Percentiles rank a stretch among this genome's conserved stretches.
Evolutionary conservation across 2,888 invertebrate species (phyloP).

Genomic region (Drosophila fungiperda): DNA sequence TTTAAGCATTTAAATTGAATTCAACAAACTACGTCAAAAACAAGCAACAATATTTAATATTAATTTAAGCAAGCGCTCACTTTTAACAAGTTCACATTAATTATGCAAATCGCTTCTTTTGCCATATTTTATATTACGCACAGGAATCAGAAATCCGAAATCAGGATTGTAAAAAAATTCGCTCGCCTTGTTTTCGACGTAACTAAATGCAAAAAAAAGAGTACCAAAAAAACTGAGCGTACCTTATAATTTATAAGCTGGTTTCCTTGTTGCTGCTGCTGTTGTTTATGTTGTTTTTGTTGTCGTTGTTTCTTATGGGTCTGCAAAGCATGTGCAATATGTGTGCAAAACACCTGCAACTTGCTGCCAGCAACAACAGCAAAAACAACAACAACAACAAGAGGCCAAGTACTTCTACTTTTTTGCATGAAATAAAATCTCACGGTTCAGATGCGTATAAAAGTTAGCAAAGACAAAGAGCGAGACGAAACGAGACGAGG

Average conservation of each 20-base stretch:
- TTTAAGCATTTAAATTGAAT: background rate
- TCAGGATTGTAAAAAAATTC: conserved; percentile 4
- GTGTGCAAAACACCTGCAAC: conserved; percentile 61
- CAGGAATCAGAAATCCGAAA: conserved; percentile 3
- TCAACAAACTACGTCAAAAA: background rate
- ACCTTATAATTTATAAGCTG: conserved; percentile 75
- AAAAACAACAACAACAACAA: conserved; percentile 25
- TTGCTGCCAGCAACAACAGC: conserved; percentile 24
- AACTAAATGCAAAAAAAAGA: conserved; percentile 10
- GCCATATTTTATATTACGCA: background rate
- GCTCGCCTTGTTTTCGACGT: conserved; percentile 24
- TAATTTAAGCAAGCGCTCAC: background rate
- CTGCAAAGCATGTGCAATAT: conserved; percentile 34
- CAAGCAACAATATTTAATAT: background rate
- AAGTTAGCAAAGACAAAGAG: conserved; percentile 66
- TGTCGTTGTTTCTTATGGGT: conserved; percentile 18
- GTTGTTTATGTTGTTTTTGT: background rate
- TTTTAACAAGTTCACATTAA: background rate
- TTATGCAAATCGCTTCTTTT: conserved; percentile 15
- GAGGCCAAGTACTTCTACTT: conserved; percentile 74
- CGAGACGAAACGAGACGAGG: conserved; percentile 11
- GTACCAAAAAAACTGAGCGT: conserved; percentile 29
- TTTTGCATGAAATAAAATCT: conserved; percentile 80
- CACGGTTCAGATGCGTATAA: conserved; percentile 80
- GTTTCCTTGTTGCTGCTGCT: conserved; percentile 58